Evolutionary conservation across 2,797 vertebrate genomes (phyloP), one percentile per base, ranked within the genome.

Genomic region (Triplophysa bombifrons): DNA sequence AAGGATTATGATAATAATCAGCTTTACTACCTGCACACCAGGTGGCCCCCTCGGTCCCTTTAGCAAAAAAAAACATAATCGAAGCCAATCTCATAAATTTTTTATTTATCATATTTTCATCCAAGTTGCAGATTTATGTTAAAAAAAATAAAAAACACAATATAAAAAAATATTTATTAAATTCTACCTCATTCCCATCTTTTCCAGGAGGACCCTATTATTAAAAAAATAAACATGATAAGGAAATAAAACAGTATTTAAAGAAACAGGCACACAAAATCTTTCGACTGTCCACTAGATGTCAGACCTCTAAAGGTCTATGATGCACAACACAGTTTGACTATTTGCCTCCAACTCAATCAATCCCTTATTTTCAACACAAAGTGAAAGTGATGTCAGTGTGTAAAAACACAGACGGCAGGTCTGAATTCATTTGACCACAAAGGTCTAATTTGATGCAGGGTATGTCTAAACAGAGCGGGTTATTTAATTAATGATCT

Each of bases 11-110:
- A 50, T 20, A 63, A 38, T 19, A 63, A 63, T 19, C 1, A 63
- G 7, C 14, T 34, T 11, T n/a, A 41, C 63, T 65, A 96, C 96
- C 92, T 95, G 93, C 85, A 92, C 92, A 74, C 96, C 96, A 69
- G 95, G 91, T 50, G 88, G 87, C 87, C 96, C 96, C 56, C 90
- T 92, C 50, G 81, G 78, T 82, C 96, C 96, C 96, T 98, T 85
- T 88, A 66, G 82, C 51, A 79, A 25, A 44, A 85, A 16, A 19
- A 51, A 19, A 16, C 4, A 46, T 0, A 4, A 16, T 17, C 4
- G 1, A 51, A 19, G 4, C 48, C 46, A 46, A 14, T 46, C 46
- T 51, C 16, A 51, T 51, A 4, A 16, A 51, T 5, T 7, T 3
- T 0, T 16, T 50, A 51, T 7, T 51, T 5, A 8, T 51, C 6